Conservation (phyloP, 2,797 vertebrate species). For the Chiroxiphia lanceolata region DNA sequence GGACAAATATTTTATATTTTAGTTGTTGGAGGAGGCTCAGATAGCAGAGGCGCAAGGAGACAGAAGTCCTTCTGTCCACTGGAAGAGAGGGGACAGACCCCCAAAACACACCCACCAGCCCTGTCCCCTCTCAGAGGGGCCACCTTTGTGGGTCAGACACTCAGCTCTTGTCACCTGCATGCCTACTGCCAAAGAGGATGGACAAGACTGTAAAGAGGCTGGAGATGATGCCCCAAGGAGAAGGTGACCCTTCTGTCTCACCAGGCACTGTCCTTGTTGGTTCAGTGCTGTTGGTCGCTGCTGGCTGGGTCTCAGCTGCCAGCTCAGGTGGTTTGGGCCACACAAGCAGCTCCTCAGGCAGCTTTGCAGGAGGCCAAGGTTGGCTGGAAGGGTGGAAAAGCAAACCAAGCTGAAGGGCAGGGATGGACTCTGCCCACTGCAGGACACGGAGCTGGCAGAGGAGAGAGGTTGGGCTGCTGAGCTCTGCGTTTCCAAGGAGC, state of each 20-base stretch:
- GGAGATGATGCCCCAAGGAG: neutral
- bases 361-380: neutral
- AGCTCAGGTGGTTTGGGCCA: neutral
- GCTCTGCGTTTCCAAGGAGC: neutral
- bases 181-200: accelerated
- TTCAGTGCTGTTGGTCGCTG: neutral
- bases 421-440: neutral
- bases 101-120: neutral
- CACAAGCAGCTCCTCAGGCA: neutral
- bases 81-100: neutral
- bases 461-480: neutral
- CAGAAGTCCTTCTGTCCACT: neutral
- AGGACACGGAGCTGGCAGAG: neutral
- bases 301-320: neutral
- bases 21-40: neutral
- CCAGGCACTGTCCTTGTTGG: neutral
- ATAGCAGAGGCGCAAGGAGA: neutral
- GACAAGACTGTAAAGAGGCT: neutral
- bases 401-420: neutral
- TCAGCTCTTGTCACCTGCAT: neutral
- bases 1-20: too few relatives aligned
- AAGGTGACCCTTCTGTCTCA: neutral
- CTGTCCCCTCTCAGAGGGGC: neutral
- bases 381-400: neutral
- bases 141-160: neutral